Percentiles rank a stretch among this genome's conserved stretches.
Conservation (phyloP, 2,888 invertebrate genomes). For the Caenorhabditis sp. region DNA sequence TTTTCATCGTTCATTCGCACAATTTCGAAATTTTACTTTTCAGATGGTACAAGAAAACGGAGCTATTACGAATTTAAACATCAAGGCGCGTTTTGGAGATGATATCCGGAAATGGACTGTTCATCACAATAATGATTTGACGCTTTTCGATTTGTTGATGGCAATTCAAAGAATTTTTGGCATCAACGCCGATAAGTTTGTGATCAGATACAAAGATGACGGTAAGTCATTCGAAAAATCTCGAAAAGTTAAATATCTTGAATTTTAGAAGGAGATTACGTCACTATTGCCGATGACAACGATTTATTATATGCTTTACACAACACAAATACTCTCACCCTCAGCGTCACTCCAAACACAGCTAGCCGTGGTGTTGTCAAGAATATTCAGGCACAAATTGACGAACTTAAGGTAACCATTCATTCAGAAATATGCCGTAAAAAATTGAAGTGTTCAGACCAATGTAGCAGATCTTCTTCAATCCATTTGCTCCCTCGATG, state of each 20-base stretch:
- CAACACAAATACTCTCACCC: conserved; percentile 12
- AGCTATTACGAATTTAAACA: conserved; percentile 40
- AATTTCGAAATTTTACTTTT: neutral
- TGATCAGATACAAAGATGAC: conserved; percentile 59
- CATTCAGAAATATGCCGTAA: neutral
- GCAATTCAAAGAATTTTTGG: conserved; percentile 58
- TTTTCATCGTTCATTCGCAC: neutral
- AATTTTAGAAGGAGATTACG: conserved; percentile 58
- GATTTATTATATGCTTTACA: conserved; percentile 57
- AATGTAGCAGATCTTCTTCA: conserved; percentile 22
- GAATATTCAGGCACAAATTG: conserved; percentile 26
- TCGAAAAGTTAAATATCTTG: neutral
- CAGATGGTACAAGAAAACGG: conserved; percentile 42
- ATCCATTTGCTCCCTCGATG: conserved; percentile 22
- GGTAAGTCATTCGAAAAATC: conserved; percentile 38
- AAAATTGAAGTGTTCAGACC: conserved; percentile 18
- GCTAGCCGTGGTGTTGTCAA: conserved; percentile 9
- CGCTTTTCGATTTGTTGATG: conserved; percentile 53
- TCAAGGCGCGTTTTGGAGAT: conserved; percentile 55
- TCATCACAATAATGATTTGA: conserved; percentile 55
- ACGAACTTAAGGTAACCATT: conserved; percentile 31
- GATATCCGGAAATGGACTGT: conserved; percentile 56
- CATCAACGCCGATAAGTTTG: conserved; percentile 39
- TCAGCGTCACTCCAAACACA: conserved; percentile 16
- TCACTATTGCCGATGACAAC: conserved; percentile 56